Base-by-base conservation (phyloP, 2,888 invertebrate species). In the Callinectes sapidus region DNA sequence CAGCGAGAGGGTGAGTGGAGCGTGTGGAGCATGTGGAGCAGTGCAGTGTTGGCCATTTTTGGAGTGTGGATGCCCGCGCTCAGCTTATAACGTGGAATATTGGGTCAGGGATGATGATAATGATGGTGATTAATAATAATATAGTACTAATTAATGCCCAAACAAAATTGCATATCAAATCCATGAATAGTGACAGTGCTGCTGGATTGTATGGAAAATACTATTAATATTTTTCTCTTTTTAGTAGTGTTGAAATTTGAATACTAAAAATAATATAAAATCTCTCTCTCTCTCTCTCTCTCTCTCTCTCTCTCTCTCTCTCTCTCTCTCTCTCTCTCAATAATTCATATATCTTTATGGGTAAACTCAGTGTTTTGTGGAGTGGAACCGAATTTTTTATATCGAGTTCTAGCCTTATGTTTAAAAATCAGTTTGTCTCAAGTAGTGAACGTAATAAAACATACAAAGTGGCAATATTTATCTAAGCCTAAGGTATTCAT, bases 221-320 rank as follows among this genome's bases (percentile, higher is more conserved):
- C 14, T 42, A 42, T 8, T 48, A 48, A 61, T 61, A 2, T 61
- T 0, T 61, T 61, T 61, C 61, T 61, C 61, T 61, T 18, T 23
- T 61, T 16, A 23, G 61, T 61, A 23, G 61, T 23, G 23, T 18
- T 48, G 48, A 48, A 61, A 61, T 61, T 61, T 23, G 10, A 2
- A 61, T 23, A 61, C 16, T 61, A 61, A 3, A 18, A 61, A 61
- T 18, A 61, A 61, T 48, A 48, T 18, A 8, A n/a, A 35, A 32
- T 16, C 10, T 6, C 35, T 42, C 48, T 42, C 39, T 35, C 87
- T 87, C 39, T 87, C 87, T 87, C 48, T 39, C 87, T 87, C 23
- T 87, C n/a, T 54, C 54, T 54, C 48, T 87, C 28, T 42, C 54
- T 87, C 87, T 42, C 87, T 87, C 87, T 42, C 87, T 87, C 28